phyloP scores from a whole-genome alignment of 2,797 vertebrate genomes.

The Danio aesculapii region DNA sequence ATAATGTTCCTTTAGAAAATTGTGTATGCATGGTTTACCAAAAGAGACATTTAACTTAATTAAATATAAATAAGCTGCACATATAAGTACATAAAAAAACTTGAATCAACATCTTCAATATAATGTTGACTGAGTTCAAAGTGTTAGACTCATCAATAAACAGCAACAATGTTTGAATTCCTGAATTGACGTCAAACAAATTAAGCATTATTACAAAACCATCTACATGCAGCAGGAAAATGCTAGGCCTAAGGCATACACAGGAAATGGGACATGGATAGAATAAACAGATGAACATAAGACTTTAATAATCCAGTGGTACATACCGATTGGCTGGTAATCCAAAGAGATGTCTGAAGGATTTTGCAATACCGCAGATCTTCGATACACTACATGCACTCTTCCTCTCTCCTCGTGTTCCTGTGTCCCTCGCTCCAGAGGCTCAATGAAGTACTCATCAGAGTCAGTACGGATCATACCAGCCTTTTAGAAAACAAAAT shows the following conservation, averaged over 20 bases:
- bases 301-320: conserved; percentile 11
- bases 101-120: too few relatives aligned
- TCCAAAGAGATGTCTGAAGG: conserved; percentile 75
- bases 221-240: neutral
- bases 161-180: too few relatives aligned
- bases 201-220: neutral
- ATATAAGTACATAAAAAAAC: too few relatives aligned
- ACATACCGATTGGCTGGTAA: conserved; percentile 76
- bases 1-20: too few relatives aligned
- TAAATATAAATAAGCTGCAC: too few relatives aligned
- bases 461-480: conserved; percentile 94
- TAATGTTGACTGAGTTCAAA: too few relatives aligned
- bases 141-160: too few relatives aligned
- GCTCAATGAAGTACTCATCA: conserved; percentile 98
- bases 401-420: conserved; percentile 90
- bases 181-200: neutral
- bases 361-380: conserved; percentile 80
- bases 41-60: too few relatives aligned
- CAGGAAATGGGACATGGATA: neutral
- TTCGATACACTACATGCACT: conserved; percentile 92
- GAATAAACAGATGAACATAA: conserved; percentile 6
- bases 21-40: too few relatives aligned
- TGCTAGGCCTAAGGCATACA: neutral
- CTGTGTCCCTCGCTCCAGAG: conserved; percentile 91
- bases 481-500: conserved; percentile 77